A percentile compares a stretch with the other conserved stretches of the same genome.
Conservation (phyloP, 2,888 invertebrate species). For the Coleophora deauratella region DNA sequence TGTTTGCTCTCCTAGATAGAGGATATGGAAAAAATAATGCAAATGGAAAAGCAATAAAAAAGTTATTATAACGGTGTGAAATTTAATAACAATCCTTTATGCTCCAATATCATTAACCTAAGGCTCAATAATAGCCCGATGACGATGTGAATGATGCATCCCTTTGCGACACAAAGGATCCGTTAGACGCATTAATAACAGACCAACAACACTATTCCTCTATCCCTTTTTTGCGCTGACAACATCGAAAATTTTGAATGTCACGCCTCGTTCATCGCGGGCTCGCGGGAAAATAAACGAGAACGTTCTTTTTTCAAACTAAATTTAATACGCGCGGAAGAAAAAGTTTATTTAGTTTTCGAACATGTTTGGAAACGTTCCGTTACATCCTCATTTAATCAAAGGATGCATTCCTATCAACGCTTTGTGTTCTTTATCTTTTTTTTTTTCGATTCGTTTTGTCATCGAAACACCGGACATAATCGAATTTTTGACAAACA, state of each 20-base stretch:
- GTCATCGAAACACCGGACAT: constrained; percentile 51
- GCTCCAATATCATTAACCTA: constrained; percentile 45
- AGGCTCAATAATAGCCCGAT: constrained; percentile 26
- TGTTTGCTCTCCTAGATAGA: too few species aligned
- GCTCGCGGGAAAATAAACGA: constrained; percentile 61
- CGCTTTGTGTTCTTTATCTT: constrained; percentile 26
- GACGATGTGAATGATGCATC: constrained; percentile 45
- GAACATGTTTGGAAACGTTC: constrained; percentile 46
- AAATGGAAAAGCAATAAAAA: neutral
- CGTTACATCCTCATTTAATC: constrained; percentile 53
- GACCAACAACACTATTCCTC: constrained; percentile 57
- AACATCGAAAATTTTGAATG: constrained; percentile 64
- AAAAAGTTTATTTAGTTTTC: constrained; percentile 52
- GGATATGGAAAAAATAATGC: too few species aligned
- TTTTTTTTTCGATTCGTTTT: constrained; percentile 44
- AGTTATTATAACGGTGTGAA: constrained; percentile 1
- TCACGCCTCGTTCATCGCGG: constrained; percentile 68
- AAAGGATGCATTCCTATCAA: constrained; percentile 44
- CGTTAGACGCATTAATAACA: constrained; percentile 68
- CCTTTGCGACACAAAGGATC: constrained; percentile 51
- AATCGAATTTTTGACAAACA: constrained; percentile 70
- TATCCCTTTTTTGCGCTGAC: constrained; percentile 51
- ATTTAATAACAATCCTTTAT: constrained; percentile 39
- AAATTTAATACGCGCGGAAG: constrained; percentile 28
- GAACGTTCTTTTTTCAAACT: constrained; percentile 40